These are phyloP conservation scores for Eulacestoma nigropectus DNA, from an alignment of 2,113 vertebrate genomes.

Conservation along the genomic window DNA sequence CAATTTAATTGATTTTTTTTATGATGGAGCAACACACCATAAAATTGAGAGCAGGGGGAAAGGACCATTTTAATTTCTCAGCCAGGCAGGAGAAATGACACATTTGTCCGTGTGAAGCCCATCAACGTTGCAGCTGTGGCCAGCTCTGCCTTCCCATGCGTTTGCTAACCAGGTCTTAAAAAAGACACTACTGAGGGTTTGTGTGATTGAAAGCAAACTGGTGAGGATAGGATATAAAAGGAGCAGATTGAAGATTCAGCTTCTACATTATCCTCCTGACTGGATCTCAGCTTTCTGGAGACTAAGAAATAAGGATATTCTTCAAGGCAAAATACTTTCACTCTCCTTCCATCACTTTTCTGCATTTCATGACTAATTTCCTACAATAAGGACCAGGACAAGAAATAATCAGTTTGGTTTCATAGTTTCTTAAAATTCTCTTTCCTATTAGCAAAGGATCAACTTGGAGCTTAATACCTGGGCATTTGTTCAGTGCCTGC, in stretches of 20 bases:
- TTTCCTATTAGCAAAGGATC: background rate
- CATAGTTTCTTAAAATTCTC: background rate
- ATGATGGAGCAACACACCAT: background rate
- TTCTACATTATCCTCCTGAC: background rate
- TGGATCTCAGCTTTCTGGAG: background rate
- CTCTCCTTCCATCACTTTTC: background rate
- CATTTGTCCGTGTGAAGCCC: background rate
- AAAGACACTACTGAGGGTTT: background rate
- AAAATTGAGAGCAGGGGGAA: background rate
- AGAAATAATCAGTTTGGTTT: background rate
- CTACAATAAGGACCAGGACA: background rate
- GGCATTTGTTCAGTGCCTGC: background rate
- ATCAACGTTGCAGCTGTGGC: background rate
- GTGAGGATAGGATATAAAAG: background rate
- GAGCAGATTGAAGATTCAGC: background rate
- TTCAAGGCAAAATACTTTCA: background rate
- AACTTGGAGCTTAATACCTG: background rate
- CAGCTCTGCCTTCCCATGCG: background rate
- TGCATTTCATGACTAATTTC: background rate
- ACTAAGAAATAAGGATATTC: background rate
- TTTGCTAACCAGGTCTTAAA: background rate
- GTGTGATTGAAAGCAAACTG: background rate
- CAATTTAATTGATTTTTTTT: background rate
- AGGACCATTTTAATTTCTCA: background rate
- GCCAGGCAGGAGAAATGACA: background rate